phyloP scores from a whole-genome alignment of 2,113 vertebrate genomes.

The Mixornis gularis region DNA sequence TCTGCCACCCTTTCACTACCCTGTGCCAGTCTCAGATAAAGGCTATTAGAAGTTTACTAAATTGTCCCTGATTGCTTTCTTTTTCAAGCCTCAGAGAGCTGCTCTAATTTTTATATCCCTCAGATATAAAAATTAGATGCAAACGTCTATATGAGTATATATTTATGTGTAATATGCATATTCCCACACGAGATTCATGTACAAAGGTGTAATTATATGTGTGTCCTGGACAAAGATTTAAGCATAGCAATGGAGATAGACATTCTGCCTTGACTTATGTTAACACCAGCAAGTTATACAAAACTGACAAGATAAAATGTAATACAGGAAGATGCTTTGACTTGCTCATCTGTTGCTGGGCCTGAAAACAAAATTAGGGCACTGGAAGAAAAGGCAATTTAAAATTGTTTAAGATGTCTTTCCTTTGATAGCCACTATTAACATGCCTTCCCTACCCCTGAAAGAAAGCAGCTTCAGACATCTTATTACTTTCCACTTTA shows the following conservation, averaged over 20 bases:
- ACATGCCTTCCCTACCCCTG: neutral
- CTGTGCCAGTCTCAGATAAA: neutral
- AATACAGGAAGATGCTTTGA: neutral
- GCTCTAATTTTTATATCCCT: too few relatives aligned
- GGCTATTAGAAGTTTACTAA: neutral
- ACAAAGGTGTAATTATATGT: neutral
- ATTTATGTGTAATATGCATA: neutral
- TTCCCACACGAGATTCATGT: neutral
- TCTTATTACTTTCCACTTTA: neutral
- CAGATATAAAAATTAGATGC: neutral
- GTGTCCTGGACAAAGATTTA: neutral
- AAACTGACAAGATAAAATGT: neutral
- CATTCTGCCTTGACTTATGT: neutral
- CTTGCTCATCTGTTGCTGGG: neutral
- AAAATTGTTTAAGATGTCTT: neutral
- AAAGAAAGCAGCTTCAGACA: neutral
- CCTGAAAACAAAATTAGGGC: neutral
- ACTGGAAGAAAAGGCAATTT: neutral
- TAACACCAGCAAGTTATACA: neutral
- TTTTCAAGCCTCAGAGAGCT: neutral
- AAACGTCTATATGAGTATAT: neutral
- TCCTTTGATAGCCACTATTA: neutral
- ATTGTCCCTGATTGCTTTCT: neutral
- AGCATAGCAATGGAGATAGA: neutral
- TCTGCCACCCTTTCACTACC: neutral